A percentile compares a stretch with the other conserved stretches of the same genome.
These are phyloP conservation scores for Dryobotodes eremita DNA, from an alignment of 2,888 invertebrate species.

Conservation along the genomic window DNA sequence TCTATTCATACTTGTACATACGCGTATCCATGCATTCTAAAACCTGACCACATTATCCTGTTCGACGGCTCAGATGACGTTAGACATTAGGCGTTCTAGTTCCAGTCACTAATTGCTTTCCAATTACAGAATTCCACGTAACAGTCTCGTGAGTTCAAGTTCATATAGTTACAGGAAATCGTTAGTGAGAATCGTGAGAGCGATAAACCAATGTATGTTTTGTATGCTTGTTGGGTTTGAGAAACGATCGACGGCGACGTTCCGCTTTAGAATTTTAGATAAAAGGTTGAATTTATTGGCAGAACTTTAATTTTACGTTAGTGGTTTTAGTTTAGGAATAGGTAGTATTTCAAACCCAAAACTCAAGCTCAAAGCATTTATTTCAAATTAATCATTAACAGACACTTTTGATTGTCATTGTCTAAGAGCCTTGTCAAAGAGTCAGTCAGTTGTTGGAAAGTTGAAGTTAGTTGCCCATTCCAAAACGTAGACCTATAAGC, in stretches of 20 bases:
- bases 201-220: background rate
- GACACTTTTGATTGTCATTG: no score
- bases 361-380: no score
- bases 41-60: background rate
- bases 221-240: background rate
- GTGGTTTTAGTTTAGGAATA: no score
- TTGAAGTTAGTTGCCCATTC: no score
- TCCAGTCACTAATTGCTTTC: constrained; percentile 25
- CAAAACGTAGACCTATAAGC: no score
- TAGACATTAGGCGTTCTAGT: background rate
- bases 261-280: background rate
- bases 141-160: constrained; percentile 5
- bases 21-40: background rate
- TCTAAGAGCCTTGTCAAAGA: no score
- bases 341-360: no score
- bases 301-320: no score
- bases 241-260: background rate
- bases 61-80: background rate
- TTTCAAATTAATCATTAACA: no score
- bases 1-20: background rate
- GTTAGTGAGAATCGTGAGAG: background rate
- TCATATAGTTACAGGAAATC: background rate
- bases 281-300: no score
- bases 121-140: background rate
- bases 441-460: no score